These are phyloP conservation scores for Elanoides forficatus DNA, from an alignment of 2,113 vertebrate species.

Conservation along the genomic window DNA sequence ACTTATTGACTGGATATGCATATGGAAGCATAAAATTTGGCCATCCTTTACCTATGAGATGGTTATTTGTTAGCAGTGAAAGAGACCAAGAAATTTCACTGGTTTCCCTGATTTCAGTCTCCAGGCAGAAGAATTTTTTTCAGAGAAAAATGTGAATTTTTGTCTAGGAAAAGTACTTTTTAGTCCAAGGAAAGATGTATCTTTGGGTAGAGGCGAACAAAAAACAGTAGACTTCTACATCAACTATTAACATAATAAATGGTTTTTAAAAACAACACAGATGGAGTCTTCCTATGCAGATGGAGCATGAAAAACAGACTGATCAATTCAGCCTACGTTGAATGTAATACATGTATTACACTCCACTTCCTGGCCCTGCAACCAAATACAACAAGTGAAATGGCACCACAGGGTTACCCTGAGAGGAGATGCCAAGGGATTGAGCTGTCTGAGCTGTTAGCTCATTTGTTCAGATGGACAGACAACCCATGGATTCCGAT, in stretches of 20 bases:
- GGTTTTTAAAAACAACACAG: neutral
- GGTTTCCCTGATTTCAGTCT: neutral
- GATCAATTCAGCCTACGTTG: neutral
- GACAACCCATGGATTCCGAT: neutral
- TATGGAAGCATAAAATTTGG: neutral
- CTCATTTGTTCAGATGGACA: neutral
- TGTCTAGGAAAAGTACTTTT: neutral
- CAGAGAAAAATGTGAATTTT: neutral
- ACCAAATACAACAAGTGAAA: neutral
- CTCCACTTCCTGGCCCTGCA: neutral
- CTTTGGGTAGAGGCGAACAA: neutral
- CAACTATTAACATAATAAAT: neutral
- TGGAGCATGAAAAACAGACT: neutral
- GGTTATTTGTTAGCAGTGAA: neutral
- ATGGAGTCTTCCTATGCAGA: neutral
- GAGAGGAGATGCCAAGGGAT: neutral
- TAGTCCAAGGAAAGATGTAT: neutral
- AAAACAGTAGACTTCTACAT: neutral
- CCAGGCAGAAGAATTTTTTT: neutral
- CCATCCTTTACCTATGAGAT: neutral
- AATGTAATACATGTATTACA: neutral
- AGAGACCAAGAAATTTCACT: neutral
- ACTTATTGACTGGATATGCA: neutral
- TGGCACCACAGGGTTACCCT: neutral
- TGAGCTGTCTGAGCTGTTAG: neutral